phyloP scores from a whole-genome alignment of 2,797 vertebrate species.

The Cuculus canorus region DNA sequence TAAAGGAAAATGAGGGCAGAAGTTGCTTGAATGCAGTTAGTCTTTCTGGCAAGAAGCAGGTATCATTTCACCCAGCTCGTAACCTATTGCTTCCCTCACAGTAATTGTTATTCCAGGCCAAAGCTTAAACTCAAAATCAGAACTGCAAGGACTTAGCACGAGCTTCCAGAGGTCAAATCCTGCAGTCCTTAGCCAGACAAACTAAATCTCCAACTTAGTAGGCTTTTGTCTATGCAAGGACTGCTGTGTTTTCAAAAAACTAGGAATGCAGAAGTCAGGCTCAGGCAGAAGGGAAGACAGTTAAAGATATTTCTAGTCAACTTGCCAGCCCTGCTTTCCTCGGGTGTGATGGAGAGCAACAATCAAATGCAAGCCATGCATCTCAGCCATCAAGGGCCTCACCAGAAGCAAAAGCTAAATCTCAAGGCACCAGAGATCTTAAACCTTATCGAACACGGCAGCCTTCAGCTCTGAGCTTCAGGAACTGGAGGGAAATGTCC shows the following conservation, averaged over 20 bases:
- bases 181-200: constrained; percentile 19
- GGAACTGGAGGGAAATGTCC: neutral
- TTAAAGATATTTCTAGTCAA: neutral
- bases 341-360: neutral
- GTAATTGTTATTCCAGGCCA: constrained; percentile 75
- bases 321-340: neutral
- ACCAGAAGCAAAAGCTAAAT: neutral
- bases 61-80: constrained; percentile 59
- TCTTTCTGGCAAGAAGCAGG: constrained; percentile 50
- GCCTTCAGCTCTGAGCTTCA: neutral
- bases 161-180: constrained; percentile 53
- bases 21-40: constrained; percentile 38
- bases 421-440: neutral
- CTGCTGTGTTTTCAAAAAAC: neutral
- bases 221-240: neutral
- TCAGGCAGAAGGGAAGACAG: neutral
- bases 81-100: constrained; percentile 69
- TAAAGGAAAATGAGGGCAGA: constrained; percentile 43
- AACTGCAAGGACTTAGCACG: constrained; percentile 66
- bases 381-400: neutral
- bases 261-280: neutral
- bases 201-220: neutral
- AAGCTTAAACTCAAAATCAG: constrained; percentile 76
- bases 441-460: neutral
- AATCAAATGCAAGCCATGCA: fast-evolving